phyloP scores from a whole-genome alignment of 2,888 invertebrate genomes.

The Athetis lepigone region DNA sequence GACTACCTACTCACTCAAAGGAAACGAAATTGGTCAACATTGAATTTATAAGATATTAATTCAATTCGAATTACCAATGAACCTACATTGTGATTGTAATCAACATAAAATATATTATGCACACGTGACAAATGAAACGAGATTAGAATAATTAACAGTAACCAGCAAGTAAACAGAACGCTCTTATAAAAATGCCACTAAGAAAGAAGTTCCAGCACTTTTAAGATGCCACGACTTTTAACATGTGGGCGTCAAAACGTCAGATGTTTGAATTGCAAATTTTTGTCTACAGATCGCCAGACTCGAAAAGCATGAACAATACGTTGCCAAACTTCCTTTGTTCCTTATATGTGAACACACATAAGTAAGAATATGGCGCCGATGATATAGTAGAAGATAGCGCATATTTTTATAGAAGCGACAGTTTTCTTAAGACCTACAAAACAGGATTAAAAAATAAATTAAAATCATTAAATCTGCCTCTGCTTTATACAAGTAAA shows the following conservation, averaged over 20 bases:
- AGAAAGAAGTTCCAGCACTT: slow-evolving; percentile 12
- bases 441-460: neutral
- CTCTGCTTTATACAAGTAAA: slow-evolving; percentile 28
- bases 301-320: slow-evolving; percentile 82
- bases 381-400: slow-evolving; percentile 60
- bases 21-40: neutral
- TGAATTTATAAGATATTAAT: slow-evolving; percentile 2
- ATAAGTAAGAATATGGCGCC: slow-evolving; percentile 72
- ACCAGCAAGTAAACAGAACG: slow-evolving; percentile 13
- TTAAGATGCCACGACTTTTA: slow-evolving; percentile 45
- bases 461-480: slow-evolving; percentile 8
- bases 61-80: slow-evolving; percentile 11
- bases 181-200: neutral
- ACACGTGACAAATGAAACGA: slow-evolving; percentile 25
- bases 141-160: slow-evolving; percentile 25
- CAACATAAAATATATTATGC: slow-evolving; percentile 16
- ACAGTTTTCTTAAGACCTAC: slow-evolving; percentile 23
- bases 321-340: slow-evolving; percentile 88
- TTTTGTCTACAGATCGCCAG: slow-evolving; percentile 77
- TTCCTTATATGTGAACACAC: slow-evolving; percentile 77
- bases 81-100: slow-evolving; percentile 9
- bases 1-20: neutral
- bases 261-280: slow-evolving; percentile 80
- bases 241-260: slow-evolving; percentile 73
- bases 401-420: slow-evolving; percentile 54